These are phyloP conservation scores for Dendropsophus ebraccatus DNA, from an alignment of 2,113 vertebrate genomes.

Conservation along the genomic window DNA sequence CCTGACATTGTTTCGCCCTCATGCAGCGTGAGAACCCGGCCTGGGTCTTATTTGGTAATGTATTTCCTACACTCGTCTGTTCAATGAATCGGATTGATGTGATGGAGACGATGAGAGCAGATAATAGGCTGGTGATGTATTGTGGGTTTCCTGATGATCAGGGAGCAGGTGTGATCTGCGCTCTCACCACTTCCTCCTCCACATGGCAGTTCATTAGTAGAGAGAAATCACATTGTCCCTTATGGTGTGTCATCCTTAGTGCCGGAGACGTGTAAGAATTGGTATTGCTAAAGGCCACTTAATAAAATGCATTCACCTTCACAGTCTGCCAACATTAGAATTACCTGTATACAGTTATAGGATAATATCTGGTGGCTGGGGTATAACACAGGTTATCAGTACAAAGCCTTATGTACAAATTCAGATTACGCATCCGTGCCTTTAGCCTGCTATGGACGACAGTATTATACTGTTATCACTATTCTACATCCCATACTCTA, in stretches of 20 bases:
- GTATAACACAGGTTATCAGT: too few species aligned
- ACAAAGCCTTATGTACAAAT: too few species aligned
- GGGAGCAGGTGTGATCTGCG: neutral
- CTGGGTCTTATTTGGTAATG: neutral
- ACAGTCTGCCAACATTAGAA: too few species aligned
- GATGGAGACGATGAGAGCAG: neutral
- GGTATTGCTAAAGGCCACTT: neutral
- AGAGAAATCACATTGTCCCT: neutral
- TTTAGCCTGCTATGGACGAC: too few species aligned
- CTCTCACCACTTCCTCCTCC: conserved; percentile 2
- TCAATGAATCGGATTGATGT: neutral
- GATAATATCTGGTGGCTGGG: neutral
- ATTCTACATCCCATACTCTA: too few species aligned
- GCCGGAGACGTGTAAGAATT: neutral
- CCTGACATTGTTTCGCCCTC: too few species aligned
- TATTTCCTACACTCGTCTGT: neutral
- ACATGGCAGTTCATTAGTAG: neutral
- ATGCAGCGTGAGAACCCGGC: neutral
- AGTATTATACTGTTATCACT: too few species aligned
- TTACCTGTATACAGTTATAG: neutral
- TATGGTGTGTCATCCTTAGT: neutral
- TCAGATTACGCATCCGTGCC: too few species aligned
- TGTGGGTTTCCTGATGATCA: neutral
- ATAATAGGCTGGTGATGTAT: neutral
- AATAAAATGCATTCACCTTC: neutral